Percentiles rank a stretch among this genome's conserved stretches.
phyloP scores from a whole-genome alignment of 1,140 invertebrate species.

The Parasteatoda tepidariorum region DNA sequence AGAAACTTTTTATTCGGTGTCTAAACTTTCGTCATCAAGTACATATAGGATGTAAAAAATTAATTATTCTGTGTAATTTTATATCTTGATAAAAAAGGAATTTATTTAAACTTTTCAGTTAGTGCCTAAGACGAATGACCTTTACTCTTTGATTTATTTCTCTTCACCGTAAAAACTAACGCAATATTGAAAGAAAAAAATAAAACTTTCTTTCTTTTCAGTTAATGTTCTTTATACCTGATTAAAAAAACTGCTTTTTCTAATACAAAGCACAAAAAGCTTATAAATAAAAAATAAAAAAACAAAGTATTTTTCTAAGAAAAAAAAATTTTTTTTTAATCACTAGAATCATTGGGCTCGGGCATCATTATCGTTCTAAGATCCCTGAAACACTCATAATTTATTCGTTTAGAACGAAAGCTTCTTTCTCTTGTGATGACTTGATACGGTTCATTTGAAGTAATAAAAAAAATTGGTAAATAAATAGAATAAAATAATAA shows the following conservation, averaged over 20 bases:
- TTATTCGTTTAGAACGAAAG: conserved; percentile 13
- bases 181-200: too few relatives aligned
- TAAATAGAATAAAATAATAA: not conserved
- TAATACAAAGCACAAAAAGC: not conserved
- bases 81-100: too few relatives aligned
- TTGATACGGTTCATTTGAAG: not conserved
- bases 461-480: conserved; percentile 5
- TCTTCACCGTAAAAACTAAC: too few relatives aligned
- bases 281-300: not conserved
- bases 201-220: too few relatives aligned
- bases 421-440: not conserved
- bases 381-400: conserved; percentile 15
- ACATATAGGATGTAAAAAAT: too few relatives aligned
- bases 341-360: conserved; percentile 6
- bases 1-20: too few relatives aligned
- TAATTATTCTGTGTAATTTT: too few relatives aligned
- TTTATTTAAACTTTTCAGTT: too few relatives aligned
- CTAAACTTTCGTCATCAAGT: too few relatives aligned
- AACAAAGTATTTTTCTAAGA: not conserved
- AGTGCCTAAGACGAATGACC: too few relatives aligned
- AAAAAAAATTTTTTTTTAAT: not conserved
- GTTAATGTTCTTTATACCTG: not conserved
- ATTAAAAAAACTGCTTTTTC: not conserved
- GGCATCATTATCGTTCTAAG: conserved; percentile 14
- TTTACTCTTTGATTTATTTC: too few relatives aligned